Evolutionary conservation across 2,888 invertebrate species (phyloP).

Genomic region (Lepeophtheirus nordmannii): DNA sequence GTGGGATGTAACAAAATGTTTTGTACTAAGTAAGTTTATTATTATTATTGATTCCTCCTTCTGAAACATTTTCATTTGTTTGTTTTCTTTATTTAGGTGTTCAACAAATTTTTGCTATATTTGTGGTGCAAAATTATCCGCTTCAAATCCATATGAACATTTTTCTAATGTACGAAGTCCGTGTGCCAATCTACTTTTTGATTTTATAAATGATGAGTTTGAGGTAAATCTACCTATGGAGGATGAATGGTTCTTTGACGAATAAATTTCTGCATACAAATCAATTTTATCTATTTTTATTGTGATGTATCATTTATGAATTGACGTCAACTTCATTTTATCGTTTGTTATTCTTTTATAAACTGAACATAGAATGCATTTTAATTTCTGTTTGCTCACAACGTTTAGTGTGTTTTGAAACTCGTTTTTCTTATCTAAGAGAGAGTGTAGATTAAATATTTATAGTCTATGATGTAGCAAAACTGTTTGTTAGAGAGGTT

Average conservation of each 20-base stretch:
- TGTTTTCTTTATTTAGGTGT: not conserved
- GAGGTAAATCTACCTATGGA: not conserved
- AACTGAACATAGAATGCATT: too few species aligned
- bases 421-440: too few species aligned
- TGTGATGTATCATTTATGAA: not conserved
- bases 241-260: not conserved
- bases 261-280: not conserved
- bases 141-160: constrained; percentile 11
- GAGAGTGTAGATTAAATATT: too few species aligned
- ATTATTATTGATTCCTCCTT: not conserved
- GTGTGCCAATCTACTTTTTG: constrained; percentile 6
- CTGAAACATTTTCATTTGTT: not conserved
- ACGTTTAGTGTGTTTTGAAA: too few species aligned
- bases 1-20: constrained; percentile 19
- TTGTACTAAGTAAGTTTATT: constrained; percentile 18
- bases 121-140: constrained; percentile 11
- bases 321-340: not conserved
- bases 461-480: too few species aligned
- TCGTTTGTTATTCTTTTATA: too few species aligned
- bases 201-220: constrained; percentile 7
- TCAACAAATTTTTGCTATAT: constrained; percentile 12
- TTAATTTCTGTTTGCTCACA: too few species aligned
- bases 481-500: too few species aligned
- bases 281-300: not conserved
- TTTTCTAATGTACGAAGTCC: not conserved